Evolutionary conservation across 2,888 invertebrate genomes (phyloP), one percentile per base, ranked within the genome.

Genomic region (Odontocerum albicorne): DNA sequence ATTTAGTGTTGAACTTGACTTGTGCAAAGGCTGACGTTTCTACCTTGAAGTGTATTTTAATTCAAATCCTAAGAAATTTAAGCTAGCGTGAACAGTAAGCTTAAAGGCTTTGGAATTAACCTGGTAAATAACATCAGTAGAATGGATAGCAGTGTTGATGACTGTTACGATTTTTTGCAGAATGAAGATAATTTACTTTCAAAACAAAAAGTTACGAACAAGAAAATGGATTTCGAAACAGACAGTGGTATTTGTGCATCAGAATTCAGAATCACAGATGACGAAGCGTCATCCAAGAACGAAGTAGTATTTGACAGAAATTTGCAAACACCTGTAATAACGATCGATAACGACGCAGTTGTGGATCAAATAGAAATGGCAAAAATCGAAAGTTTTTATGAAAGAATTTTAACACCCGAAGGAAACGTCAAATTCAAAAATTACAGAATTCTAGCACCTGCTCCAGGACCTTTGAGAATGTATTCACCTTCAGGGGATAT

Each of bases 401-500:
- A 67, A 51, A 63, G 63, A 44, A 62, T 67, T 2, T 66, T 72
- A 31, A 71, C 71, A 15, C 71, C 73, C 1, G 75, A 75, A 55
- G 73, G 72, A 47, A 72, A 74, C 67, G 70, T 72, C 46, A 73
- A 72, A 62, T 63, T 70, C 43, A 68, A 68, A 59, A 73, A 73
- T 67, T 76, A 75, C 64, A 69, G 56, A 53, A 73, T 36, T 59
- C 71, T 52, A 64, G 75, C 38, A 67, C 68, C 64, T 71, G 75
- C 54, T 70, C 70, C 66, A 62, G 33, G 49, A 13, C 52, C 49
- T 1, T 36, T 77, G 20, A 69, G 74, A 51, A 68, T 71, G 32
- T 75, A 73, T 67, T 69, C 73, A 1, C 73, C 75, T 1, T 71
- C 72, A 4, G 71, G 74, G 4, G 75, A 74, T 63, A 65, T 70